Base-by-base conservation (phyloP, 2,797 vertebrate species). In the Anomalospiza imberbis region DNA sequence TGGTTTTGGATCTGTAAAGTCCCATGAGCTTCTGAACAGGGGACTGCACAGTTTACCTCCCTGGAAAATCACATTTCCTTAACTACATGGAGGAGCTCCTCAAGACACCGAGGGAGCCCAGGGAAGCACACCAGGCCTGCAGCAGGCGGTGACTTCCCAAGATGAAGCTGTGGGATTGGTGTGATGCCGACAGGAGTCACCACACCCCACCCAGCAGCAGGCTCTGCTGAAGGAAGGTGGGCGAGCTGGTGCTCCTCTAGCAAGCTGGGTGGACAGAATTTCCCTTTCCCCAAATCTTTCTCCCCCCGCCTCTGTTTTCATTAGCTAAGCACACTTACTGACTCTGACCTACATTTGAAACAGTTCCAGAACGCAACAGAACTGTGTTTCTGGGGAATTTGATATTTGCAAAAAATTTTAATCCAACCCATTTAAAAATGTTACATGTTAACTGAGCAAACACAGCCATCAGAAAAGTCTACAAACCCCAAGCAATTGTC, bases 311-410 rank as follows among this genome's bases (percentile, higher is more conserved):
- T n/a, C 61, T 34, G 10, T 61, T 96, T 91, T 63, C 51, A 26
- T 81, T 71, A 96, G 53, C 67, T 88, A 90, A 94, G 77, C 81
- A 71, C n/a, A 26, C 80, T 93, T n/a, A 29, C 62, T 44, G 51
- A 31, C 86, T 90, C 88, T 95, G 95, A 95, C 93, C 94, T 94
- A 95, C 88, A 95, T 93, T 95, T 85, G 60, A 89, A 87, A 34
- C 38, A 67, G 70, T 36, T 95, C 83, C 74, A 76, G 88, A 70
- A 89, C 5, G 55, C 90, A 84, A 79, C 71, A 86, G 63, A 86
- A 82, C 67, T 24, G 63, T 9, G 18, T 85, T 93, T 61, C 95
- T 91, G 93, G 90, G 90, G 85, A 95, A 94, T 91, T 89, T 29
- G 26, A 11, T 80, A 24, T 93, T 93, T 92, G 71, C 90, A 89